phyloP scores from a whole-genome alignment of 2,113 vertebrate species.

The Elachura formosa region DNA sequence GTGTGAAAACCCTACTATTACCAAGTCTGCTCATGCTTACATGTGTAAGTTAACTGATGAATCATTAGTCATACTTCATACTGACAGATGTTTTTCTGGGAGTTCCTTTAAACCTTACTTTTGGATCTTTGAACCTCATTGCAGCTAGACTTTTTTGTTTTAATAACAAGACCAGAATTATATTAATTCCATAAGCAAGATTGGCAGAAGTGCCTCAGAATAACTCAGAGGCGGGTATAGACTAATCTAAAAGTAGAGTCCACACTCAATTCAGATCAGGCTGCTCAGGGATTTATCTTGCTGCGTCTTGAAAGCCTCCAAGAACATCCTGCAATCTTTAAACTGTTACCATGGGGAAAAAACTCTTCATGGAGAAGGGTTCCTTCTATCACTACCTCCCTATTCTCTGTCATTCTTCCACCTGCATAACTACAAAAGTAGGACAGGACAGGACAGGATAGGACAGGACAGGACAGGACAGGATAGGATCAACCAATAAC shows the following conservation, averaged over 20 bases:
- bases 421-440: neutral
- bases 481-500: neutral
- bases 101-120: neutral
- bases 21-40: neutral
- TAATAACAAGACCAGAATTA: neutral
- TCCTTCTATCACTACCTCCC: neutral
- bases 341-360: neutral
- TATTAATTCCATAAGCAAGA: neutral
- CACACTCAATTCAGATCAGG: neutral
- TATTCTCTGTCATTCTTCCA: rapidly evolving
- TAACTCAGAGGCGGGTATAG: neutral
- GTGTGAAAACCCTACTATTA: neutral
- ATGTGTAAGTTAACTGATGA: neutral
- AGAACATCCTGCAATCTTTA: neutral
- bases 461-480: neutral
- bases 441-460: no score
- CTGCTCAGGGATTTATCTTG: neutral
- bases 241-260: neutral
- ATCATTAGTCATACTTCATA: neutral
- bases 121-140: neutral
- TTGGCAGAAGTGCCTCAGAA: neutral
- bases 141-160: neutral
- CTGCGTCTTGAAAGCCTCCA: neutral
- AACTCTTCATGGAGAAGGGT: no score
- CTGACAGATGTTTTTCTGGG: neutral